Evolutionary conservation across 2,797 vertebrate species (phyloP), one percentile per base, ranked within the genome.

Genomic region (Anguilla obscura): DNA sequence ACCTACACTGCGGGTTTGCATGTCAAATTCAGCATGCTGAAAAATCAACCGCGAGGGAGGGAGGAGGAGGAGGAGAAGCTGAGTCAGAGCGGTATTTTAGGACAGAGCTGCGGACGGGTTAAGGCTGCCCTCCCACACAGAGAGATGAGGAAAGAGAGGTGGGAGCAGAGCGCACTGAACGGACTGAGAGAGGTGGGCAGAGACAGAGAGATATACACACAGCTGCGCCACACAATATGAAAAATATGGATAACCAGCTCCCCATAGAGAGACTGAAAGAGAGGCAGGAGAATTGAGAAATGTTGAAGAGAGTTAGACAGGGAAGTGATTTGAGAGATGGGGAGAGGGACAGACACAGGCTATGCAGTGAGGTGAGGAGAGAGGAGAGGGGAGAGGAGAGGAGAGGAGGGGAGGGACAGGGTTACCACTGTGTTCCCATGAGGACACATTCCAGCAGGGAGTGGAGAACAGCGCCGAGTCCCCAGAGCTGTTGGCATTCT

Each of bases 401-500:
- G 45, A 89, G 24, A 54, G 66, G 56, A 9, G 79, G n/a, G 52
- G 45, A 89, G 24, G 87, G 24, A 1, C 83, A 85, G 80, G 86
- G 30, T 86, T 95, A 96, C 96, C 94, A 88, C 86, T 95, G 84
- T 94, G 91, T 84, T 96, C 95, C 94, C 95, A 93, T 58, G 94
- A 94, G 0, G 92, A 86, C 89, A 92, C 88, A 80, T 90, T 96
- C 96, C 96, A 96, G 92, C 95, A 94, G 63, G 96, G 96, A 89
- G 96, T 96, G 86, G 95, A 95, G 92, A 95, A 97, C 86, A 93
- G 89, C 85, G 93, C 87, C 0, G 92, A 93, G n/a, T 96, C 95
- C 87, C 92, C 88, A 2, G 92, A 91, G 87, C 89, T 88, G 91
- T 85, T 95, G 89, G 91, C 93, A 89, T 94, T 96, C 87, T 96